Evolutionary conservation across 1,140 invertebrate genomes (phyloP), one percentile per base, ranked within the genome.

Genomic region (Anastrepha obliqua): DNA sequence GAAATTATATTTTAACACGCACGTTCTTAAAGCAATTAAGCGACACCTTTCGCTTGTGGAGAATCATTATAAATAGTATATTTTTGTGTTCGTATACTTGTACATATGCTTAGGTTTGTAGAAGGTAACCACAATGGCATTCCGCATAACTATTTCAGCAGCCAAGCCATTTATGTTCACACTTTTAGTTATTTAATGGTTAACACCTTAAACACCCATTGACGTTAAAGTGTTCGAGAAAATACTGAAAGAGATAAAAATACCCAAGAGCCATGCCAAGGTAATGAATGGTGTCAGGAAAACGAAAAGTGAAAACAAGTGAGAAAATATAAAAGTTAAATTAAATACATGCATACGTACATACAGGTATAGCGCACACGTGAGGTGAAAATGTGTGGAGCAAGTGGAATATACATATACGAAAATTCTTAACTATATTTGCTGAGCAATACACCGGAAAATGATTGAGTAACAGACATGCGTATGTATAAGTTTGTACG

Each of bases 81-180:
- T 29, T 29, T 29, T 29, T 29, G 29, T 29, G 29, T 29, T 29
- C 29, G 29, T 29, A 29, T 29, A 29, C 29, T 29, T 1, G 29
- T 29, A 29, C 29, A 29, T 29, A 29, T 29, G 29, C 29, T 29
- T 29, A 29, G 29, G 67, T 42, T 42, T 42, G 5, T 6, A 7
- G 67, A 74, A 42, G 67, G 67, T 74, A 42, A 47, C 67, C 44
- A 74, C 42, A 74, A 74, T 74, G 67, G 42, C 67, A 74, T 74
- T 15, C 67, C 42, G 15, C 44, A 44, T 74, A 47, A 42, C 67
- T 74, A 47, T 74, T 44, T 17, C 67, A 17, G 67, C 67, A 44
- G 44, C 67, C 67, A 39, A 17, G 29, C 15, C 42, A 74, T 74
- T 47, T 44, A 29, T 74, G 39, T 74, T 74, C 67, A 74, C 67